Conservation (phyloP, 2,113 vertebrate genomes). For the Aspiorhynchus laticeps region DNA sequence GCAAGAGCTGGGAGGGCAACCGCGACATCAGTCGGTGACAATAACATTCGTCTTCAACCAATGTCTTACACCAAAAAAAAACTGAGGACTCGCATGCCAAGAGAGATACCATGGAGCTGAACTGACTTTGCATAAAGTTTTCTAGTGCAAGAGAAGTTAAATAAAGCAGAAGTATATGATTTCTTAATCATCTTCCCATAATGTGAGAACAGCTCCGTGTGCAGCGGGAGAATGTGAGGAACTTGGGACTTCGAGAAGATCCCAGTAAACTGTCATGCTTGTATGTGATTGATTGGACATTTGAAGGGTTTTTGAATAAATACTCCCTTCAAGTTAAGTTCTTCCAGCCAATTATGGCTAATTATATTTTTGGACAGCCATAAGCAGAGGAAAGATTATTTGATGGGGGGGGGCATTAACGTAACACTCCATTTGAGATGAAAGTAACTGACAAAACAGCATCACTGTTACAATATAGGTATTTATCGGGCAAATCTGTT, state of each 20-base stretch:
- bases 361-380: constrained; percentile 3
- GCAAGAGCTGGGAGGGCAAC: constrained; percentile 92
- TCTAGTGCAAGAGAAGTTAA: constrained; percentile 15
- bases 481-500: not conserved
- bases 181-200: constrained; percentile 16
- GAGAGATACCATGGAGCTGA: constrained; percentile 39
- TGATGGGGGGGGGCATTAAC: not conserved
- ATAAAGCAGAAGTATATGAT: constrained; percentile 1
- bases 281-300: not conserved
- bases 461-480: constrained; percentile 33
- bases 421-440: constrained; percentile 22
- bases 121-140: constrained; percentile 5
- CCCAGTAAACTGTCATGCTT: not conserved
- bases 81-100: not conserved
- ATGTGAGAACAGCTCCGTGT: constrained; percentile 17
- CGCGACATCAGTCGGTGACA: constrained; percentile 98
- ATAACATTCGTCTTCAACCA: not conserved
- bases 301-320: not conserved
- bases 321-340: not conserved
- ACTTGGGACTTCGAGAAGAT: not conserved
- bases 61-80: constrained; percentile 23
- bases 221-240: not conserved
- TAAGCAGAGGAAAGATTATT: not conserved
- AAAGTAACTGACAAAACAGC: not conserved
- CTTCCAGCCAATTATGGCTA: constrained; percentile 24